Conservation (phyloP, 2,797 vertebrate genomes). For the Mus caroli region DNA sequence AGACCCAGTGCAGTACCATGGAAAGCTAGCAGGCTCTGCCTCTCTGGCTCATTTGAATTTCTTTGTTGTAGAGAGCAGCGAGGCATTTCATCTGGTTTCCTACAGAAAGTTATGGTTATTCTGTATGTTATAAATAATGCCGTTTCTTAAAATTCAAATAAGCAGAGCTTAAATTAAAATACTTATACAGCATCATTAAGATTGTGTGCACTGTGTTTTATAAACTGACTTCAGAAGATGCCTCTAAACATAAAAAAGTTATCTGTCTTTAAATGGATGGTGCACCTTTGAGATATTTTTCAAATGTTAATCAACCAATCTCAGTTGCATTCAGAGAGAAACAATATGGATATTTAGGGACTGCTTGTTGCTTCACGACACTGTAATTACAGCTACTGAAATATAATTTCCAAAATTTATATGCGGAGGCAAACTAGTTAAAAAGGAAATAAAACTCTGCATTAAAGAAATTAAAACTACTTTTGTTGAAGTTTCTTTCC, state of each 20-base stretch:
- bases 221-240: slow-evolving; percentile 21
- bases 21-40: not conserved
- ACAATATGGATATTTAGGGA: slow-evolving; percentile 67
- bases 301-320: slow-evolving; percentile 68
- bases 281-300: slow-evolving; percentile 54
- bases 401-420: slow-evolving; percentile 72
- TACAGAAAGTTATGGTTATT: slow-evolving; percentile 47
- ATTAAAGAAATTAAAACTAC: slow-evolving; percentile 70
- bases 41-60: slow-evolving; percentile 39
- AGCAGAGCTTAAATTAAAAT: slow-evolving; percentile 51
- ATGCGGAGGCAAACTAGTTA: slow-evolving; percentile 61
- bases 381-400: slow-evolving; percentile 59
- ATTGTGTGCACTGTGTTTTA: not conserved
- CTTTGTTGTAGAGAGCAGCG: not conserved
- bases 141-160: slow-evolving; percentile 68
- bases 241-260: slow-evolving; percentile 56
- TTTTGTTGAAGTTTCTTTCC: slow-evolving; percentile 64
- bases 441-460: slow-evolving; percentile 60
- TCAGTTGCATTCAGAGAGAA: slow-evolving; percentile 65
- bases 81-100: slow-evolving; percentile 33
- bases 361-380: slow-evolving; percentile 21
- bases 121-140: slow-evolving; percentile 52
- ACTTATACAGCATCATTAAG: slow-evolving; percentile 20
- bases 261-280: slow-evolving; percentile 65
- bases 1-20: not conserved